Evolutionary conservation across 2,113 vertebrate species (phyloP), one percentile per base, ranked within the genome.

Genomic region (Grantiella picta): DNA sequence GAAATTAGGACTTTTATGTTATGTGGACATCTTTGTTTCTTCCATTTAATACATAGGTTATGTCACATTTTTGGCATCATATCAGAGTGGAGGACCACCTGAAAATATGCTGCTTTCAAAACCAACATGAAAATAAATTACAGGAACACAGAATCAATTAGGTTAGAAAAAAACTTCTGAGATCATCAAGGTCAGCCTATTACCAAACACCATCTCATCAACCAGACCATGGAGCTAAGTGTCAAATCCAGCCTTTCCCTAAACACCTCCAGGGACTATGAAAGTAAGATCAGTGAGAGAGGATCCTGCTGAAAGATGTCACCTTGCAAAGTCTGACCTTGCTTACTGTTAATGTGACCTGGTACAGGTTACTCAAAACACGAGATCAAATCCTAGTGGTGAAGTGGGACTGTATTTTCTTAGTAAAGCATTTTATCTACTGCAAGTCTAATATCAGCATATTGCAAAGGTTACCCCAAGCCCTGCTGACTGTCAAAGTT

Each of bases 311-410:
- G 92, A 66, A 57, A 76, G 44, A 50, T 27, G 21, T 45, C 40
- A 20, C 76, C 86, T 86, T 76, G 40, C 82, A 35, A 45, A 60
- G 27, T 52, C 65, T 31, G 38, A 12, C 10, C 52, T 81, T 90
- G 50, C 60, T 57, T 84, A 57, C 38, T n/a, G n/a, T n/a, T n/a
- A n/a, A 31, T 36, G 35, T 95, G 27, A 53, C 68, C 31, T 27
- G 11, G 86, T 59, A 79, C n/a, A 40, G 50, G 91, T 94, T 85
- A 78, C 78, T 71, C 47, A 95, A 88, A 96, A 60, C 33, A 53
- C 61, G 47, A 82, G 42, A 91, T 69, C 31, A 95, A 82, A 94
- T 80, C 80, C 56, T 82, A 52, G 19, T 8, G 28, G 12, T 61
- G 28, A 70, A 86, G 40, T 12, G 14, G 40, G 79, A 29, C 50